Conservation (phyloP, 2,888 invertebrate species). For the Flabesymbios commensalis region DNA sequence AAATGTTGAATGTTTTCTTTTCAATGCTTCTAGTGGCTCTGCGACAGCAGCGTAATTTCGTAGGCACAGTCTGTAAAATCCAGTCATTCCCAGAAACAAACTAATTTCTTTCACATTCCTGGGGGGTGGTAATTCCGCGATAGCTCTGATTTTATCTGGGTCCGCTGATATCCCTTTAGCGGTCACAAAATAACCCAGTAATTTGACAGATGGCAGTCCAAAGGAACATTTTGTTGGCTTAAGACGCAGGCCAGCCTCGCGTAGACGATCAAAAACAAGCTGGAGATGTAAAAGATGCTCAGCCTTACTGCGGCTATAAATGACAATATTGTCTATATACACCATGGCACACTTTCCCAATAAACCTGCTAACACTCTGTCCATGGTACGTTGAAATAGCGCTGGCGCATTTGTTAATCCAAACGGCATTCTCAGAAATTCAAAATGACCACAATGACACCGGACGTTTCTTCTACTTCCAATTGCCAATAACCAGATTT, state of each 20-base stretch:
- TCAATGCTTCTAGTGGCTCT: constrained; percentile 6
- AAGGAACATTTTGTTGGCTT: constrained; percentile 26
- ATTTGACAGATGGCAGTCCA: constrained; percentile 7
- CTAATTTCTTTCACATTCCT: neutral
- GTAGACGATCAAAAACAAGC: constrained; percentile 1
- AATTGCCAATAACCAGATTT: neutral
- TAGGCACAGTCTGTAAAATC: constrained; percentile 14
- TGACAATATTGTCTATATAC: constrained; percentile 22
- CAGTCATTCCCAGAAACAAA: constrained; percentile 12
- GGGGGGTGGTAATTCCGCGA: constrained; percentile 12
- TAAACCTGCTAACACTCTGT: neutral
- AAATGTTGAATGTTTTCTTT: neutral
- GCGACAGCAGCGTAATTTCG: constrained; percentile 9
- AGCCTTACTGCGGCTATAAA: constrained; percentile 1
- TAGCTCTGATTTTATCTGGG: constrained; percentile 21
- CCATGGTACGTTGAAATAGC: neutral
- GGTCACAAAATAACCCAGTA: constrained; percentile 20
- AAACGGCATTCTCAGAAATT: neutral
- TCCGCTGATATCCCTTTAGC: constrained; percentile 21
- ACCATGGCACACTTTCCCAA: neutral
- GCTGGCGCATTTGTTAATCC: no score
- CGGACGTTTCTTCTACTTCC: neutral
- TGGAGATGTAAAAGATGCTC: neutral
- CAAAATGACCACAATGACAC: neutral
- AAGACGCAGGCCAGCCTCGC: constrained; percentile 13